These are phyloP conservation scores for Paramuricea clavata DNA, from an alignment of 92 coral and sea anemone genomes.

Conservation along the genomic window DNA sequence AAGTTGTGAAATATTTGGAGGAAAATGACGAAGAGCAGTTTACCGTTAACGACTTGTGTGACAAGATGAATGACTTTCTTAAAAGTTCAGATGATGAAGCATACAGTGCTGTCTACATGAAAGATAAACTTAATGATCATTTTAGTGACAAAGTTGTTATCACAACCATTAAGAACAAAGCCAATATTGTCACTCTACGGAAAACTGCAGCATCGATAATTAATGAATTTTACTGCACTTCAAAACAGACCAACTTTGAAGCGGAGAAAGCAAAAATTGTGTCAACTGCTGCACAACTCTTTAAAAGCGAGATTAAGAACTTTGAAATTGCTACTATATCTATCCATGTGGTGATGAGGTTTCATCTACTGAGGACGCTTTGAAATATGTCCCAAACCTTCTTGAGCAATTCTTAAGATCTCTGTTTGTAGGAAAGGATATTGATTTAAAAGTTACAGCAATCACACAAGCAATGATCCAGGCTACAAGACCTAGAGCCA, in stretches of 20 bases:
- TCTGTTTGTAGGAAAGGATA: constrained; percentile 28
- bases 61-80: constrained; percentile 34
- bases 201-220: constrained; percentile 52
- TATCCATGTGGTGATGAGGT: constrained; percentile 30
- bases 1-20: constrained; percentile 54
- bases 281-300: constrained; percentile 40
- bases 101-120: constrained; percentile 67
- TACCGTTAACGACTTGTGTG: constrained; percentile 48
- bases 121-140: constrained; percentile 61
- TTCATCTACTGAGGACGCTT: neutral
- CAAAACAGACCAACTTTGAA: too few relatives aligned
- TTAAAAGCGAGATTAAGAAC: constrained; percentile 20
- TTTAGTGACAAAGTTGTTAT: constrained; percentile 65
- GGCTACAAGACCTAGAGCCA: neutral
- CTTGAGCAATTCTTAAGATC: constrained; percentile 7
- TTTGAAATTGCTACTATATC: neutral
- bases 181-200: constrained; percentile 63
- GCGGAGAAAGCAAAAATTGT: constrained; percentile 47
- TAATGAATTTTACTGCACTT: constrained; percentile 56
- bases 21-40: constrained; percentile 70
- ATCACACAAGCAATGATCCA: constrained; percentile 5
- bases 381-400: constrained; percentile 2
- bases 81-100: constrained; percentile 39
- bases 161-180: constrained; percentile 29
- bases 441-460: neutral